Conservation (phyloP, 2,888 invertebrate genomes). For the Brachyptera risi region DNA sequence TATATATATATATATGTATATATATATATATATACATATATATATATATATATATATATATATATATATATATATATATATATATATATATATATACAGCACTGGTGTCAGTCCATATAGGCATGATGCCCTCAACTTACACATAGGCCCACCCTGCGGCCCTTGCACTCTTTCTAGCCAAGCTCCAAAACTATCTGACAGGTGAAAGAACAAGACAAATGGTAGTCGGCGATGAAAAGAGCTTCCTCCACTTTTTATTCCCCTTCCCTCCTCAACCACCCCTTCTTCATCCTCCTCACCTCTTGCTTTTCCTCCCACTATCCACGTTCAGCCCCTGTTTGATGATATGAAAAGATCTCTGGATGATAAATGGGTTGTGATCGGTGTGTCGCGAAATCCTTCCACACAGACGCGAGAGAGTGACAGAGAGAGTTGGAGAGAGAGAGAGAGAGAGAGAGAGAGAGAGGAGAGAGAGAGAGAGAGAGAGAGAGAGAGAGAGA, state of each 20-base stretch:
- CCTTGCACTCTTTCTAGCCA: conserved; percentile 1
- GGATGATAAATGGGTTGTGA: conserved; percentile 11
- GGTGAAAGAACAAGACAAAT: conserved; percentile 30
- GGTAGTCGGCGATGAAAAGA: conserved; percentile 26
- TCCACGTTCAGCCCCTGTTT: not conserved
- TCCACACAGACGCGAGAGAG: not conserved
- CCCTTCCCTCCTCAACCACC: conserved; percentile 3
- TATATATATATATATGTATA: no score
- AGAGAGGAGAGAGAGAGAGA: no score
- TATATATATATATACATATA: not conserved
- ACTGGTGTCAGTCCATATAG: no score
- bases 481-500: no score
- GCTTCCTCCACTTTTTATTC: conserved; percentile 16
- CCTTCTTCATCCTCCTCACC: no score
- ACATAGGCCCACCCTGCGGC: no score
- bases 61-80: no score
- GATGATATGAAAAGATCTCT: conserved; percentile 13
- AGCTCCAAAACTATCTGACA: conserved; percentile 18
- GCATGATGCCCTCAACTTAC: not conserved
- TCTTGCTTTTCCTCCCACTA: no score
- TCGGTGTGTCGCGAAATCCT: conserved; percentile 10
- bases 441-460: not conserved
- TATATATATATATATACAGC: no score
- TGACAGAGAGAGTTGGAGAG: not conserved
- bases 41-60: not conserved